Percentiles rank a stretch among this genome's conserved stretches.
Conservation (phyloP, 2,113 vertebrate species). For the Hypomesus transpacificus region DNA sequence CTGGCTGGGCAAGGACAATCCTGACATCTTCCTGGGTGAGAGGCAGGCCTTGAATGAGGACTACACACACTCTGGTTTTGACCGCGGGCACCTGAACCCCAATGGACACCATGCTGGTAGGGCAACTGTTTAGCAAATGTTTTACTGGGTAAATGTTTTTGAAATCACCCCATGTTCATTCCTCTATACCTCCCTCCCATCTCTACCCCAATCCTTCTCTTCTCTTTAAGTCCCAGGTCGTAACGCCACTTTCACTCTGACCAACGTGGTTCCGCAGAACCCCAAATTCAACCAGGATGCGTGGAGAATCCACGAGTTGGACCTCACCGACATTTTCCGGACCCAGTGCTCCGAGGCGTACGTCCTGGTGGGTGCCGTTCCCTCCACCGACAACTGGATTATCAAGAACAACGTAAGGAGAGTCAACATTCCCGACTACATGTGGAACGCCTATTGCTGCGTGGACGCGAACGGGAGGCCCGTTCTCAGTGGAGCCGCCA, state of each 20-base stretch:
- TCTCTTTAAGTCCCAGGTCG: constrained; percentile 58
- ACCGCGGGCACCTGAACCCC: constrained; percentile 73
- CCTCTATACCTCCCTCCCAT: neutral
- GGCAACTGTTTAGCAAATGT: neutral
- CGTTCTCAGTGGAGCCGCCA: constrained; percentile 54
- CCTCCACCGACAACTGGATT: constrained; percentile 67
- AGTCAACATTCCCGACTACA: constrained; percentile 70
- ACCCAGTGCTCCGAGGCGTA: constrained; percentile 59
- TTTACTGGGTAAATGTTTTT: neutral
- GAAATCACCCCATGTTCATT: neutral
- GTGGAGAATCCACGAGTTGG: constrained; percentile 64
- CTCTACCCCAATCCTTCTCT: neutral
- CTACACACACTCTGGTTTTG: constrained; percentile 66
- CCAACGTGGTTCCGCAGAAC: constrained; percentile 72
- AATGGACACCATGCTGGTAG: constrained; percentile 72
- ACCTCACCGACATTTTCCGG: constrained; percentile 56
- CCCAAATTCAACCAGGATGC: constrained; percentile 67
- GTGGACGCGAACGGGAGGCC: constrained; percentile 60
- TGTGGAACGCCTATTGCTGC: constrained; percentile 75
- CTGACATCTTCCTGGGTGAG: constrained; percentile 62
- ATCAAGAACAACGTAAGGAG: constrained; percentile 66
- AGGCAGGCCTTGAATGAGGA: constrained; percentile 72
- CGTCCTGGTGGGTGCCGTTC: constrained; percentile 68
- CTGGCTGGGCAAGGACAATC: constrained; percentile 61
- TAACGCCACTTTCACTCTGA: constrained; percentile 72